A percentile compares a stretch with the other conserved stretches of the same genome.
These are phyloP conservation scores for Hirtodrosophila alboralis DNA, from an alignment of 2,888 invertebrate species.

Conservation along the genomic window DNA sequence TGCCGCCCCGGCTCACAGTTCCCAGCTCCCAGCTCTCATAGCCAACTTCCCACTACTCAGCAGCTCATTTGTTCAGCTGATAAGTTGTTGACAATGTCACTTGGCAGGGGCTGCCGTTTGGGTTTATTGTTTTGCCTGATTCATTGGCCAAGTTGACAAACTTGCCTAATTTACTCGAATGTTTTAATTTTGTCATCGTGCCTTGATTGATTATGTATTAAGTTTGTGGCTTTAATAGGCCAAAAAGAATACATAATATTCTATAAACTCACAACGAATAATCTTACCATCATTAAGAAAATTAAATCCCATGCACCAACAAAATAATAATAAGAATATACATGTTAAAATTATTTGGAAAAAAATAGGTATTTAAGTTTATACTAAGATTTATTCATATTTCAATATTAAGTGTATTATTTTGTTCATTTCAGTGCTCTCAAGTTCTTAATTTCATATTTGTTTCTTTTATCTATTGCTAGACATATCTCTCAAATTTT, in stretches of 20 bases:
- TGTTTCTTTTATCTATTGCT: too few relatives aligned
- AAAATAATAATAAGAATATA: too few relatives aligned
- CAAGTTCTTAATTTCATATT: too few relatives aligned
- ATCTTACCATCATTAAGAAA: too few relatives aligned
- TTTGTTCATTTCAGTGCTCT: too few relatives aligned
- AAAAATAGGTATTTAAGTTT: too few relatives aligned
- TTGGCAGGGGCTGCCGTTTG: conserved; percentile 33
- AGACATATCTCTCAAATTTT: too few relatives aligned
- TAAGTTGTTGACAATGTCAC: conserved; percentile 63
- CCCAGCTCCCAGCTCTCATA: conserved; percentile 6
- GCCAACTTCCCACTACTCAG: conserved; percentile 5
- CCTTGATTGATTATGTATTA: conserved; percentile 49
- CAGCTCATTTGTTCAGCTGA: conserved; percentile 56
- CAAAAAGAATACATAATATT: conserved; percentile 23
- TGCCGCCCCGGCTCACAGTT: conserved; percentile 8
- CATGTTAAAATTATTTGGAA: too few relatives aligned
- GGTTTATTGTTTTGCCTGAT: conserved; percentile 44
- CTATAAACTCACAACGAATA: conserved; percentile 2
- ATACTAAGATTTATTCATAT: too few relatives aligned
- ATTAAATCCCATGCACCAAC: too few relatives aligned
- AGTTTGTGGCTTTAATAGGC: conserved; percentile 14
- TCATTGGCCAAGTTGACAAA: conserved; percentile 25
- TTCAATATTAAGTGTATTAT: too few relatives aligned
- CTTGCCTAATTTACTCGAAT: conserved; percentile 49
- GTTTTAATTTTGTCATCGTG: conserved; percentile 35